Base-by-base conservation (phyloP, 2,888 invertebrate genomes). In the Sisyra nigra region DNA sequence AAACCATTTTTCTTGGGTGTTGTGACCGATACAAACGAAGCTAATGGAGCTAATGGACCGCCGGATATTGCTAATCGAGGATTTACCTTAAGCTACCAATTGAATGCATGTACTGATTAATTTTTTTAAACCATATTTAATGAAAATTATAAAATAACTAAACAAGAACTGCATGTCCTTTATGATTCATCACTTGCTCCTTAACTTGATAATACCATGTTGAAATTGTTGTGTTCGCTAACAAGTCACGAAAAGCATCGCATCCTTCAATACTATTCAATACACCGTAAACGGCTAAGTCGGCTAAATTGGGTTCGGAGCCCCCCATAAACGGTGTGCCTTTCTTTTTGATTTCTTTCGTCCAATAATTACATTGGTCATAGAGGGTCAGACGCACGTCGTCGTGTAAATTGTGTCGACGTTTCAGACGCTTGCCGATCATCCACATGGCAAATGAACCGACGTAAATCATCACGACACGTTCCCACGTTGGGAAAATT, bases 361-460 rank as follows among this genome's bases (percentile, higher is more conserved):
- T 68, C 88, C 93, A 97, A 35, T 71, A 66, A 53, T 84, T 76
- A 41, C 88, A 81, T 38, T 89, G 87, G 45, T 93, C 87, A 59
- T 92, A 94, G 10, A 98, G 69, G 1, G 93, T 89, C 48, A 77
- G 66, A 2, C 97, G 72, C 1, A 92, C 93, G 57, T 98, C 88
- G 14, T 86, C 83, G 48, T 84, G 79, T 19, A 98, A 71, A 45
- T 79, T 68, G 57, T 97, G 80, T 48, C 87, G 81, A 60, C 6
- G 80, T 59, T 93, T 92, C 9, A 98, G 67, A 47, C 82, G 68
- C 60, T 92, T 94, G 1, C 88, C 80, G 50, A 98, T 82, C 24
- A 87, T 56, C 74, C 80, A 96, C 97, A 98, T 98, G 1, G 87
- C 94, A 4, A 75, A 66, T 0, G 97, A 89, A 3, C 97, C 97